Conservation (phyloP, 1,140 invertebrate species). For the Nixonia krombeini region DNA sequence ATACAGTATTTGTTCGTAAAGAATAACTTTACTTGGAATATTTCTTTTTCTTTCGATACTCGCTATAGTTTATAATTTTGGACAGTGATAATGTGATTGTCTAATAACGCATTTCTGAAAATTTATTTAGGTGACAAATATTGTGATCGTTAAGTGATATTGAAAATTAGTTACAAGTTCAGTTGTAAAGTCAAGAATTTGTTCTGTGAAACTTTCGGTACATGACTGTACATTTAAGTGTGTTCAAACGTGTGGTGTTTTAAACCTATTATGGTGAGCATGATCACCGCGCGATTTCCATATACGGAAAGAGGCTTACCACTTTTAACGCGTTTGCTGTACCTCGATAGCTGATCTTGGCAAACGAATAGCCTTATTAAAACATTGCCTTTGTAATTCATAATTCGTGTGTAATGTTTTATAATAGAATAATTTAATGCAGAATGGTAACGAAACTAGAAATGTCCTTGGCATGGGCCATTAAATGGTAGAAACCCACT, state of each 20-base stretch:
- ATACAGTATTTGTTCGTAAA: no score
- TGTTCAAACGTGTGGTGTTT: constrained; percentile 29
- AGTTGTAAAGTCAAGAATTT: neutral
- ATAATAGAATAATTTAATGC: neutral
- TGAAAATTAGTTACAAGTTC: neutral
- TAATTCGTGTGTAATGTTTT: neutral
- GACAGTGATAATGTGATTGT: no score
- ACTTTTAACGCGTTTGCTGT: constrained; percentile 32
- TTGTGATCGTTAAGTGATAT: neutral
- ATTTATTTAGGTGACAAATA: neutral
- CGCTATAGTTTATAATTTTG: no score
- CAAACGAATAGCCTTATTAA: constrained; percentile 12
- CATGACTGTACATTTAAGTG: constrained; percentile 6
- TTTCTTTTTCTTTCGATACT: no score
- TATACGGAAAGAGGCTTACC: constrained; percentile 43
- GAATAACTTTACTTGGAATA: no score
- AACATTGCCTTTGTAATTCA: no score
- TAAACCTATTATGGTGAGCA: constrained; percentile 27
- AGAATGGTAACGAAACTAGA: neutral
- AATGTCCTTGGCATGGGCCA: no score
- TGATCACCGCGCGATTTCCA: constrained; percentile 35
- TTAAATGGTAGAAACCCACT: no score
- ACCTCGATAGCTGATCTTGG: constrained; percentile 24
- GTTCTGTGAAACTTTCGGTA: neutral
- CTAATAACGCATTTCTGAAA: neutral